Base-by-base conservation (phyloP, 2,113 vertebrate genomes). In the Pelmatolapia mariae region DNA sequence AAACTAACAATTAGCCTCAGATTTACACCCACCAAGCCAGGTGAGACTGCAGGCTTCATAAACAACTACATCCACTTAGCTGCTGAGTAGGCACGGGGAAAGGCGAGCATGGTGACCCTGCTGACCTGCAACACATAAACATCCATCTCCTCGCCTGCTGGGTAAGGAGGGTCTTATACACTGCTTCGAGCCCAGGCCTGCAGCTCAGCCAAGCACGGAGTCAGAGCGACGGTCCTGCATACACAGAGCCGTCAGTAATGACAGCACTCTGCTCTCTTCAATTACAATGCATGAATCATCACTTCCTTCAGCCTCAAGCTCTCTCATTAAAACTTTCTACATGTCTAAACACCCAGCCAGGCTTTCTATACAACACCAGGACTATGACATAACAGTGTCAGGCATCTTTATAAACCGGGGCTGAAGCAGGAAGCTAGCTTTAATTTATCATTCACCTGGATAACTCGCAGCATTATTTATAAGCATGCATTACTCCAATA, bases 1-100 rank as follows among this genome's bases (percentile, higher is more conserved):
- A 19, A 88, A 80, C 89, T 4, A 79, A 82, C 83, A 85, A 83
- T 91, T 80, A 89, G 52, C 80, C 82, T 73, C 10, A 82, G 78
- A 86, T 85, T 86, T 84, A 80, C 68, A 73, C 52, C 86, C 71
- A 68, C 40, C 40, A 22, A 33, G 43, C 22, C 84, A 84, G 85
- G 87, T 91, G 87, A 91, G n/a, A 54, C 73, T 84, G 83, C 66
- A 16, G 47, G 53, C 29, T 31, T 54, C 63, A 57, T 50, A 81
- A 71, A 36, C 26, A 47, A 78, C 26, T 12, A 31, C 71, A 50
- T 50, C 24, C 71, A 78, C 18, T 50, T 73, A 73, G 43, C 43
- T 47, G 68, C 68, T 18, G 40, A 47, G 68, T 29, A 31, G 71
- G 24, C 45, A 78, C 4, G 10, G 43, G 15, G 22, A 24, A 26